These are phyloP conservation scores for Coryphaenoides rupestris DNA, from an alignment of 2,113 vertebrate species.

Conservation along the genomic window DNA sequence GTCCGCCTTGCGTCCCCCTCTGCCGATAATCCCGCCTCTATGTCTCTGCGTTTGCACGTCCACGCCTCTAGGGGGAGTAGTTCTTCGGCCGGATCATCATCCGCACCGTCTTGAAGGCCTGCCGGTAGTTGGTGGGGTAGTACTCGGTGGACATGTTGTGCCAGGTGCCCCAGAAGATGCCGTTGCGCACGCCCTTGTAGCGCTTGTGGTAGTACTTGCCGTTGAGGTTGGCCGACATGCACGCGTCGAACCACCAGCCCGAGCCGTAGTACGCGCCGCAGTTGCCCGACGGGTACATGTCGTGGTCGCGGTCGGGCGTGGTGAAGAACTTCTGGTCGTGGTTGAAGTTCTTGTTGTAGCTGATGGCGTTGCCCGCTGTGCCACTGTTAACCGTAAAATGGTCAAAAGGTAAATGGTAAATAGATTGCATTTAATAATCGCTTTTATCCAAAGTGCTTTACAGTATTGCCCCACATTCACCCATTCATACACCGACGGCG, in stretches of 20 bases:
- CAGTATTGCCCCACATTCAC: too few species aligned
- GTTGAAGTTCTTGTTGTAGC: constrained; percentile 84
- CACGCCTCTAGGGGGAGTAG: constrained; percentile 74
- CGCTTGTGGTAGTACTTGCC: constrained; percentile 92
- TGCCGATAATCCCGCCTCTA: neutral
- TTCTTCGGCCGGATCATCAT: constrained; percentile 95
- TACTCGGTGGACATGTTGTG: constrained; percentile 74
- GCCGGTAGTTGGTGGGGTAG: constrained; percentile 79
- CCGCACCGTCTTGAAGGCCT: constrained; percentile 86
- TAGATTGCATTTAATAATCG: too few species aligned
- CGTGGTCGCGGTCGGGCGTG: constrained; percentile 91
- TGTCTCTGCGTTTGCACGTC: neutral
- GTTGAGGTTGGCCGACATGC: constrained; percentile 95
- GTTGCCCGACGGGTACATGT: constrained; percentile 87
- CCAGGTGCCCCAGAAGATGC: constrained; percentile 98
- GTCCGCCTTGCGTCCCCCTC: neutral
- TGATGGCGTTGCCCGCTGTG: constrained; percentile 89
- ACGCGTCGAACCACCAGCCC: constrained; percentile 98
- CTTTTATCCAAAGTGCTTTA: too few species aligned
- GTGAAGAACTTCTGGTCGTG: constrained; percentile 93
- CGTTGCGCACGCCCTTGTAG: constrained; percentile 90
- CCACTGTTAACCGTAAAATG: too few species aligned
- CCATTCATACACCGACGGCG: too few species aligned
- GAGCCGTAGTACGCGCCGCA: constrained; percentile 91
- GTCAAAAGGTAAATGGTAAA: constrained; percentile 5